These are phyloP conservation scores for Frankliniella intonsa DNA, from an alignment of 2,888 invertebrate genomes.

Conservation along the genomic window DNA sequence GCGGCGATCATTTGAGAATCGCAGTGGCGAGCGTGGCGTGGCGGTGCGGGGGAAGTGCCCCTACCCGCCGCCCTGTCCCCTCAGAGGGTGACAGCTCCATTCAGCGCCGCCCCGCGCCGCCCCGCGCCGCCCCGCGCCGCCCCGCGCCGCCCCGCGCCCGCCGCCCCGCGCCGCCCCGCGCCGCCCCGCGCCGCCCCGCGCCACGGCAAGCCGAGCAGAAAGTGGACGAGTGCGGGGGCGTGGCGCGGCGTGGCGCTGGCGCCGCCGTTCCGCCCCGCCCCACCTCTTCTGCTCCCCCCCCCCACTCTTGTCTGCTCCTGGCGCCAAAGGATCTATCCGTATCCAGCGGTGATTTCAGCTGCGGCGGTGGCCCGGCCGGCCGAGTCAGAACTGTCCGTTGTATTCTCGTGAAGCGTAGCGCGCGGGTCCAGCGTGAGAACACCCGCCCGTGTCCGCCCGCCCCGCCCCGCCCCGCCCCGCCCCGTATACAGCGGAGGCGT, in stretches of 20 bases:
- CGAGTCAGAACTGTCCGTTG: no score
- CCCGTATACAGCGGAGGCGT: no score
- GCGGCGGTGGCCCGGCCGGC: no score
- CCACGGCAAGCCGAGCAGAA: background rate
- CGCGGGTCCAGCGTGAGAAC: no score
- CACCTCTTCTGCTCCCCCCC: no score
- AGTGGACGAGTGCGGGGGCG: background rate
- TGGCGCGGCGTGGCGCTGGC: background rate
- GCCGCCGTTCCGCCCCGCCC: background rate
- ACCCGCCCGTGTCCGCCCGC: no score
- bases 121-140: background rate
- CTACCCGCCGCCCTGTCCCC: background rate
- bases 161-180: background rate
- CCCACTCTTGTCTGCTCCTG: no score
- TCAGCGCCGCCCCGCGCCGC: background rate
- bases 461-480: no score
- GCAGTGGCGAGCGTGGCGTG: background rate
- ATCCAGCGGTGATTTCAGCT: no score
- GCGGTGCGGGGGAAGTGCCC: background rate
- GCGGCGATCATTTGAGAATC: conserved; percentile 16
- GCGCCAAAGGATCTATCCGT: no score
- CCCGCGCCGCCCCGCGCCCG: background rate
- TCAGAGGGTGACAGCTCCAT: conserved; percentile 23
- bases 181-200: background rate
- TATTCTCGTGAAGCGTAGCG: no score